Evolutionary conservation across 92 coral and sea anemone genomes (phyloP), one percentile per base, ranked within the genome.

Genomic region (Ricordea florida): DNA sequence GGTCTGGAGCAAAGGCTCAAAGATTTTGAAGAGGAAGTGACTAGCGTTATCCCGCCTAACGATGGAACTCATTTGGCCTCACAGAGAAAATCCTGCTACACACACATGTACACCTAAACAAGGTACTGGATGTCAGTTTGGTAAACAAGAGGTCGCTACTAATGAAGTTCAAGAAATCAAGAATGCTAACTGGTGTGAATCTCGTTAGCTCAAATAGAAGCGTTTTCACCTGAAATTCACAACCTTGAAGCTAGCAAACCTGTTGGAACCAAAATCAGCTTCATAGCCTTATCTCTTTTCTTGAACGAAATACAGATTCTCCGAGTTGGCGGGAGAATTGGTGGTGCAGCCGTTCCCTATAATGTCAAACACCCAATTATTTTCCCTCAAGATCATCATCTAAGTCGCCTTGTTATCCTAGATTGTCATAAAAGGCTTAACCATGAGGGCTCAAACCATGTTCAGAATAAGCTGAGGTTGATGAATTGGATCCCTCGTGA

Each of bases 321-420:
- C 74, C 58, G 57, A 18, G 74, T 66, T 44, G 60, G 74, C 58
- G 74, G 74, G 74, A 43, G 74, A 46, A 66, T 45, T 28, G 36
- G 15, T 15, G 17, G 32, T 35, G 74, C 74, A 15, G 57, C 56
- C 18, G 51, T 46, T 44, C 7, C 36, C 5, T 66, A 43, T 30
- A 28, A 47, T 66, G 58, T 27, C 57, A 43, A 66, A 43, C 74
- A 66, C 21, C 74, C 74, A 66, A 30, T 66, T 13, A 47, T 66
- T 1, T 13, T 66, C 16, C 57, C 59, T 25, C 56, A 43, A 45
- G 74, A 66, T 46, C 74, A 66, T 66, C 57, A 66, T 13, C 26
- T 66, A 0, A 20, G 57, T 46, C 40, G 63, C 22, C 63, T 76
- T 16, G 47, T 76, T 2, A 52, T 76, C 50, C 17, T 63, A 63